phyloP scores from a whole-genome alignment of 1,140 invertebrate species.

The Cataglyphis hispanica region DNA sequence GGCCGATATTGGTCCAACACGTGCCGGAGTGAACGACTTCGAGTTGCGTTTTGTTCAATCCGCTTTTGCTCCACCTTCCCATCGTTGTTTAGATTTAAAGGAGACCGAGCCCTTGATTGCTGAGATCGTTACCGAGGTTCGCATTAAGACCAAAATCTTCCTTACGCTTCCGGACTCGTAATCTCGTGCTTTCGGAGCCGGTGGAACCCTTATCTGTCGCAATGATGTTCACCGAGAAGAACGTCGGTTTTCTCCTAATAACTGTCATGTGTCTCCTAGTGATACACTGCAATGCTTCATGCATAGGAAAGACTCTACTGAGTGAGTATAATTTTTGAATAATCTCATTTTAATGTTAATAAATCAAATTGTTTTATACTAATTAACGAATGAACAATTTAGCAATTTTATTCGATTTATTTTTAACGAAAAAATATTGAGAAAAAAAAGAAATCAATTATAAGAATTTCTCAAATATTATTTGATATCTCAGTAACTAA shows the following conservation, averaged over 20 bases:
- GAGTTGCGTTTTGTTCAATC: not conserved
- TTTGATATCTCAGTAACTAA: not conserved
- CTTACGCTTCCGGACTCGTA: not conserved
- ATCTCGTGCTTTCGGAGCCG: not conserved
- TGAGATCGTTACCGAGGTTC: not conserved
- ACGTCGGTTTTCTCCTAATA: not conserved
- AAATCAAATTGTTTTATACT: not conserved
- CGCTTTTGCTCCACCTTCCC: not conserved
- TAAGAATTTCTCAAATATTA: not conserved
- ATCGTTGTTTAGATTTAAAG: not conserved
- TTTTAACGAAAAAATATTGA: not conserved
- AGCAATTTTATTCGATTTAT: not conserved
- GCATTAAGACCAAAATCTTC: not conserved
- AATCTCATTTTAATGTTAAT: not conserved
- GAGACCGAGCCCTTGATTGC: constrained; percentile 12
- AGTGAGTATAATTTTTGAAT: constrained; percentile 73
- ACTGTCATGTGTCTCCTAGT: constrained; percentile 3
- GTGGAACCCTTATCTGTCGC: not conserved
- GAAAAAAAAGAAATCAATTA: not conserved
- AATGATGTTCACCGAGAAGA: not conserved
- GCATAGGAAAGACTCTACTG: constrained; percentile 77
- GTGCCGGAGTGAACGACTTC: constrained; percentile 39
- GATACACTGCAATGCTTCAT: constrained; percentile 49
- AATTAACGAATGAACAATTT: not conserved
- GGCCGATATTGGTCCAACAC: constrained; percentile 20